Base-by-base conservation (phyloP, 37 sponge, comb jelly and placozoan species). In the Geodia barretti region DNA sequence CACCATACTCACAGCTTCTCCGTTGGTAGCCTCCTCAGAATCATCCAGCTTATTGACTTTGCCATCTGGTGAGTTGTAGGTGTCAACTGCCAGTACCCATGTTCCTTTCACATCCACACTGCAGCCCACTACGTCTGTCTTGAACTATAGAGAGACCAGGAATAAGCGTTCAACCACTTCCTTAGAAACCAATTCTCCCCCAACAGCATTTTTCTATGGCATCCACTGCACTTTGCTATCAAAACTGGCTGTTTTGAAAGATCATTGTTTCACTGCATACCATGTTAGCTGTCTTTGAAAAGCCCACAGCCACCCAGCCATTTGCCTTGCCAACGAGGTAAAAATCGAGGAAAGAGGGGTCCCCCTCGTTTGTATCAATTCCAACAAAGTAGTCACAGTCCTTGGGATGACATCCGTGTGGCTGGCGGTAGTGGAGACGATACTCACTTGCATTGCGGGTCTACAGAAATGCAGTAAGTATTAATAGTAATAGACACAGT, bases 251-350 rank as follows among this genome's bases (percentile, higher is more conserved):
- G 72, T 71, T 71, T 38, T 71, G 33, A 34, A 36, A 8, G 26
- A 37, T 17, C 37, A 36, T 71, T 39, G 26, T 38, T 11, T 1
- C 0, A 71, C 62, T 61, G 32, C 66, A 36, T 38, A 77, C 78
- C 78, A 77, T 77, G 63, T 33, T 63, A 2, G 64, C n/a, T 26
- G 38, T 77, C 24, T 4, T 7, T 9, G 64, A 36, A 64, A 77
- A 77, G 63, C 78, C 78, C 3, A 77, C 25, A 62, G 78, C 78
- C 25, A 77, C 64, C 64, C 64, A 77, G 25, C 78, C 78, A 4
- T 61, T 24, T 23, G 78, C 78, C 24, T 61, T 61, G 32, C 64
- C 78, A 36, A 29, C 41, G 26, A 77, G 36, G 35, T 62, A 62
- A 64, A 77, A 28, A 64, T 77, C 78, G 3, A 77, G 37, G 64